Conservation (phyloP, 2,113 vertebrate species). For the Montifringilla adamsi region DNA sequence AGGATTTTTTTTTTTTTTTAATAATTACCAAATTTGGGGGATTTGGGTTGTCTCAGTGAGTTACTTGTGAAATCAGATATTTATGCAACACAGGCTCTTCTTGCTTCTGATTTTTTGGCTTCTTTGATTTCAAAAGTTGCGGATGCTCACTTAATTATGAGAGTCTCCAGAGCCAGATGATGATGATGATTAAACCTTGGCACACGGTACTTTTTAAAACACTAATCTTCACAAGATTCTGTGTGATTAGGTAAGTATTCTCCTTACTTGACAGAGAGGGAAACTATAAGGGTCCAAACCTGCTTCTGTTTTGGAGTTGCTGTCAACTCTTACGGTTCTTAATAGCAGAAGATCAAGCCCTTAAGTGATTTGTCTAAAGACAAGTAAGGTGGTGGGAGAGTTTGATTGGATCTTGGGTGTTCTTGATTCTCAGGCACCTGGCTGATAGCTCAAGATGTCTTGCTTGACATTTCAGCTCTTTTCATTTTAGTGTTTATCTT, state of each 20-base stretch:
- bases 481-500: slow-evolving; percentile 7
- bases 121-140: slow-evolving; percentile 13
- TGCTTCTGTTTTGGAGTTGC: slow-evolving; percentile 14
- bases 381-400: not conserved
- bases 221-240: slow-evolving; percentile 47
- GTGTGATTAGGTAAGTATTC: slow-evolving; percentile 47
- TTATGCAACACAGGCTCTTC: not conserved
- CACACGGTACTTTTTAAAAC: slow-evolving; percentile 21
- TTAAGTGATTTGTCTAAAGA: slow-evolving; percentile 33
- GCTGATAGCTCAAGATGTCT: slow-evolving; percentile 39
- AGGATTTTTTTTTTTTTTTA: not conserved
- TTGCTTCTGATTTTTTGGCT: not conserved
- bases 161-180: slow-evolving; percentile 25
- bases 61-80: not conserved
- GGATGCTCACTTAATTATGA: slow-evolving; percentile 29
- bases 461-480: slow-evolving; percentile 56
- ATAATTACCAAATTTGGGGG: not conserved
- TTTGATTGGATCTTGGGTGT: slow-evolving; percentile 21
- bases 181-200: slow-evolving; percentile 48
- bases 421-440: slow-evolving; percentile 27
- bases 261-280: not conserved
- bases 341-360: slow-evolving; percentile 12
- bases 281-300: not conserved
- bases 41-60: not conserved
- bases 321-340: slow-evolving; percentile 8